Base-by-base conservation (phyloP, 2,113 vertebrate genomes). In the Ellobius talpinus region DNA sequence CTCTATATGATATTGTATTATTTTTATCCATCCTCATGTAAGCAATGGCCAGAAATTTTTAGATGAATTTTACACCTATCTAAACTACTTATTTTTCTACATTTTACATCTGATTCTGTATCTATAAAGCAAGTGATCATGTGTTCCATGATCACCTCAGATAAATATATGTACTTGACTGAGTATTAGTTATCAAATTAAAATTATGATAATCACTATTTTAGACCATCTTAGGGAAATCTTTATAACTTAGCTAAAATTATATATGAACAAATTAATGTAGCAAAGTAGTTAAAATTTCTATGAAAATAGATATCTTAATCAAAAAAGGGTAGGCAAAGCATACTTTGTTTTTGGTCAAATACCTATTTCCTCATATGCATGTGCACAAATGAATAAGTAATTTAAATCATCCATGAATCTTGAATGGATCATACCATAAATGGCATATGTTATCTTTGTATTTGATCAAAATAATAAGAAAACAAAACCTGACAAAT, bases 261-360 rank as follows among this genome's bases (percentile, higher is more conserved):
- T 42, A 73, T 0, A 73, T 23, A 19, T 39, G 10, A 77, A 66
- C 47, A 68, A 77, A 58, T 52, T 26, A 82, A n/a, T 50, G 11
- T 21, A 78, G 7, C 68, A 50, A 72, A 66, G 74, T 89, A 82
- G 77, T 66, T 93, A 82, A 87, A 66, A 36, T 89, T 87, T 93
- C 55, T 70, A 58, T 92, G n/a, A 84, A 79, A 58, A 79, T 7
- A 85, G 13, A 36, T 90, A 7, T 39, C 14, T 66, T 66, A 12
- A 14, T 89, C 31, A 70, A 65, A 94, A 86, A 36, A 10, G 19
- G 4, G 74, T 82, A 74, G 31, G 85, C 24, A 79, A 84, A 87
- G 50, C 87, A 82, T 73, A 63, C 1, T 52, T 70, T 63, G 33
- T 33, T 65, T 21, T 65, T 55, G 36, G 61, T 87, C 4, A 55